Evolutionary conservation across 1,140 invertebrate species (phyloP).

Genomic region (Zaprionus kolodkinae): DNA sequence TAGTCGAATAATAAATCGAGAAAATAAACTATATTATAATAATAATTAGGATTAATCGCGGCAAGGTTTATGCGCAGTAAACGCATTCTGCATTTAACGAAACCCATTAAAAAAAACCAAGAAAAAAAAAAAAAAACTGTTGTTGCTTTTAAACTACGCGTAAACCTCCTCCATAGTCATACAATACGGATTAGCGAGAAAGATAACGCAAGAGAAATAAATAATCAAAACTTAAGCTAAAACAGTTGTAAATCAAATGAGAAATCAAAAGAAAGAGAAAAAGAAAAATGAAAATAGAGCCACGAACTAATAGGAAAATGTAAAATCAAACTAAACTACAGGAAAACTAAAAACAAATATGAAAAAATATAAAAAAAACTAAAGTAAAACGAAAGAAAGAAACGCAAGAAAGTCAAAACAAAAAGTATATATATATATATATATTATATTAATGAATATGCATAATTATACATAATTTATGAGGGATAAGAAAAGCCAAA

Average conservation of each 20-base stretch:
- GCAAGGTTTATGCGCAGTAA: constrained; percentile 37
- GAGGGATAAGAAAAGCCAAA: constrained; percentile 64
- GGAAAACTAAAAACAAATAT: constrained; percentile 53
- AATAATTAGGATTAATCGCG: constrained; percentile 19
- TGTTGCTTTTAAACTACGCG: constrained; percentile 19
- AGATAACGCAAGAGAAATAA: background rate
- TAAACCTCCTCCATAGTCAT: constrained; percentile 28
- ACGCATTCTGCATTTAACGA: constrained; percentile 14
- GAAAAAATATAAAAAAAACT: constrained; percentile 23
- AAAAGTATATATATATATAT: constrained; percentile 56
- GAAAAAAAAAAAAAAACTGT: background rate
- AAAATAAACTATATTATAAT: constrained; percentile 21
- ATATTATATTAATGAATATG: constrained; percentile 52
- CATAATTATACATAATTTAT: constrained; percentile 70
- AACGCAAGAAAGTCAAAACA: constrained; percentile 40
- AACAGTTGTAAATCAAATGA: constrained; percentile 68
- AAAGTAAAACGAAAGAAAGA: constrained; percentile 21
- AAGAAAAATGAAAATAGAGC: constrained; percentile 13
- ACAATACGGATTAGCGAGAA: constrained; percentile 22
- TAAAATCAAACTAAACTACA: constrained; percentile 81
- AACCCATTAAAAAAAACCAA: background rate
- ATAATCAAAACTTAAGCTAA: constrained; percentile 40
- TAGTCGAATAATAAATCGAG: constrained; percentile 53
- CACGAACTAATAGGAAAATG: constrained; percentile 66
- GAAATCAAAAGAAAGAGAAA: constrained; percentile 26